Conservation (phyloP, 2,113 vertebrate species). For the Synodontis membranacea region DNA sequence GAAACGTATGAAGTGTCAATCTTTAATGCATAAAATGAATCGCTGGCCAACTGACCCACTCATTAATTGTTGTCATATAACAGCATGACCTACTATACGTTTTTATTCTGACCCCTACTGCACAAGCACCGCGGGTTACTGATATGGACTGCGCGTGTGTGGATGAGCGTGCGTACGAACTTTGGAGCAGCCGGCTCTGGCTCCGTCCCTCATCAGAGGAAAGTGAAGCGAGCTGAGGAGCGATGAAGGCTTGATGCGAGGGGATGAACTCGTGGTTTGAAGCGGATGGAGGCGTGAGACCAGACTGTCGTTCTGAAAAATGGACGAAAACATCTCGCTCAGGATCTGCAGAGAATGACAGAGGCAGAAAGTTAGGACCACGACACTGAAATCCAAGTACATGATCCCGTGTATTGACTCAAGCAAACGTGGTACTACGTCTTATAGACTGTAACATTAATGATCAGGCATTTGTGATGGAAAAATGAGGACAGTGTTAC, state of each 20-base stretch:
- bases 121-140: not conserved
- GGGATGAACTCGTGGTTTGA: conserved; percentile 60
- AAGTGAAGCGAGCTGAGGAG: conserved; percentile 73
- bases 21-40: not conserved
- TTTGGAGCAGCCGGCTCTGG: conserved; percentile 73
- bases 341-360: conserved; percentile 74
- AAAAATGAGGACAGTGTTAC: not conserved
- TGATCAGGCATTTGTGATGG: no score
- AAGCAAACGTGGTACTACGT: not conserved
- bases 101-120: not conserved
- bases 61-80: not conserved
- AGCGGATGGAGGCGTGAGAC: conserved; percentile 75
- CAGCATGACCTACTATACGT: not conserved
- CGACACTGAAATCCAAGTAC: not conserved
- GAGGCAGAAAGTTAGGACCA: no score
- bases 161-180: conserved; percentile 59
- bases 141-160: not conserved
- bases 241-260: conserved; percentile 77
- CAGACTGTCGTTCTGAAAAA: conserved; percentile 82
- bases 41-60: not conserved
- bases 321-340: conserved; percentile 86
- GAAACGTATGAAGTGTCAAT: not conserved
- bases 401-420: not conserved
- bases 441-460: not conserved
- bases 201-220: conserved; percentile 63